Conservation (phyloP, 1,140 invertebrate species). For the Drosophila auraria region DNA sequence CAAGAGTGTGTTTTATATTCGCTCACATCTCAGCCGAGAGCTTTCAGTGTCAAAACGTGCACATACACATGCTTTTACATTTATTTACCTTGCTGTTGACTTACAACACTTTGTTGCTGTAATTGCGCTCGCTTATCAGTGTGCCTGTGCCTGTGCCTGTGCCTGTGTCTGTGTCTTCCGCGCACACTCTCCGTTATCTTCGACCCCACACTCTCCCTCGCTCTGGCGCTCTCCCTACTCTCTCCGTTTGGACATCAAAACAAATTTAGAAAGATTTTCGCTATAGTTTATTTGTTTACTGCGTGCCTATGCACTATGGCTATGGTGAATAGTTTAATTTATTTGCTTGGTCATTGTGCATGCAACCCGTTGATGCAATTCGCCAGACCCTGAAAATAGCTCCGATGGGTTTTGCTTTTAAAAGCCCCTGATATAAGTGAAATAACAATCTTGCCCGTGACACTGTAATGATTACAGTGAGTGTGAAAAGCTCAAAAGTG, state of each 20-base stretch:
- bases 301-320: slow-evolving; percentile 7
- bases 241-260: slow-evolving; percentile 38
- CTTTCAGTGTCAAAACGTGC: slow-evolving; percentile 54
- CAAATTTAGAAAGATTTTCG: slow-evolving; percentile 39
- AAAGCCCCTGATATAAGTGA: slow-evolving; percentile 4
- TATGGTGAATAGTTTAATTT: slow-evolving; percentile 34
- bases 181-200: slow-evolving; percentile 37
- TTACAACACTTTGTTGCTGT: slow-evolving; percentile 60
- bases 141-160: neutral
- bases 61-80: slow-evolving; percentile 21
- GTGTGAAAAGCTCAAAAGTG: neutral
- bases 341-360: slow-evolving; percentile 40
- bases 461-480: slow-evolving; percentile 1
- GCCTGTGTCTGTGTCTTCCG: slow-evolving; percentile 37
- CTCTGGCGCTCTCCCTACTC: slow-evolving; percentile 4
- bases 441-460: neutral
- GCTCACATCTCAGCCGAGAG: slow-evolving; percentile 22
- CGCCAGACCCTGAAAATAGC: slow-evolving; percentile 32
- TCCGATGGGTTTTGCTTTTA: neutral
- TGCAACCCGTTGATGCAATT: slow-evolving; percentile 32
- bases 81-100: slow-evolving; percentile 46
- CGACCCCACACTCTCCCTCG: slow-evolving; percentile 8
- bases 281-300: slow-evolving; percentile 12
- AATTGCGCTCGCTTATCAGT: slow-evolving; percentile 56
- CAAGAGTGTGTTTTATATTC: slow-evolving; percentile 49